Conservation (phyloP, 2,797 vertebrate genomes). For the Pogoniulus pusillus region DNA sequence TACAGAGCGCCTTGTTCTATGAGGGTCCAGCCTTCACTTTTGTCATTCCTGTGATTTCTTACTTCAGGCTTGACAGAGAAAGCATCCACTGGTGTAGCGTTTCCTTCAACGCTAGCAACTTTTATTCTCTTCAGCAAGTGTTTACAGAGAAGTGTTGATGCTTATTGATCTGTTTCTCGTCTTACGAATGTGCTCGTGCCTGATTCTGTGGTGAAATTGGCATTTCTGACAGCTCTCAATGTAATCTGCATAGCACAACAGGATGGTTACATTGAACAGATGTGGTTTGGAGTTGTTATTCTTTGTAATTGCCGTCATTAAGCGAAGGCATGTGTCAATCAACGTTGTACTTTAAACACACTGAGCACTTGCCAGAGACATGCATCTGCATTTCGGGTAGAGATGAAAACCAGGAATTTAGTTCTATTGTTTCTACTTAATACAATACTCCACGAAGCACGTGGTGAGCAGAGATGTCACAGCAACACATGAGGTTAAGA, state of each 20-base stretch:
- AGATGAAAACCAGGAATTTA: not conserved
- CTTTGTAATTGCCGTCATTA: conserved; percentile 99
- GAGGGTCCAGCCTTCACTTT: conserved; percentile 23
- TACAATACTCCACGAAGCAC: not conserved
- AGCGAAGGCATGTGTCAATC: conserved; percentile 97
- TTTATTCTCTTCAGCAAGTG: conserved; percentile 79
- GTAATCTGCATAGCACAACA: conserved; percentile 70
- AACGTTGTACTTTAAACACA: conserved; percentile 86
- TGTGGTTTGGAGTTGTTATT: conserved; percentile 93
- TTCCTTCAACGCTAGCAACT: conserved; percentile 64
- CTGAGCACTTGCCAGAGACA: conserved; percentile 72
- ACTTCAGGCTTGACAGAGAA: conserved; percentile 42
- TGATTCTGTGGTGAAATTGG: conserved; percentile 70
- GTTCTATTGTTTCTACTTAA: conserved; percentile 7
- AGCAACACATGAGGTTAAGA: not conserved
- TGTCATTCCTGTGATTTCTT: conserved; percentile 76
- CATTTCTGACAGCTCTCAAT: conserved; percentile 83
- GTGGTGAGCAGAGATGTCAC: not conserved
- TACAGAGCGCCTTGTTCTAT: not conserved
- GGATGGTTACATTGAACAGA: conserved; percentile 92
- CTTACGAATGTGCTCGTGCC: conserved; percentile 69
- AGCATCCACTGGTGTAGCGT: conserved; percentile 37
- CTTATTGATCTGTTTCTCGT: conserved; percentile 95
- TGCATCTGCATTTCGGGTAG: conserved; percentile 65
- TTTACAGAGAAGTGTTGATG: conserved; percentile 91